Percentiles rank a stretch among this genome's conserved stretches.
Conservation (phyloP, 2,113 vertebrate species). For the Cheirogaleus medius region DNA sequence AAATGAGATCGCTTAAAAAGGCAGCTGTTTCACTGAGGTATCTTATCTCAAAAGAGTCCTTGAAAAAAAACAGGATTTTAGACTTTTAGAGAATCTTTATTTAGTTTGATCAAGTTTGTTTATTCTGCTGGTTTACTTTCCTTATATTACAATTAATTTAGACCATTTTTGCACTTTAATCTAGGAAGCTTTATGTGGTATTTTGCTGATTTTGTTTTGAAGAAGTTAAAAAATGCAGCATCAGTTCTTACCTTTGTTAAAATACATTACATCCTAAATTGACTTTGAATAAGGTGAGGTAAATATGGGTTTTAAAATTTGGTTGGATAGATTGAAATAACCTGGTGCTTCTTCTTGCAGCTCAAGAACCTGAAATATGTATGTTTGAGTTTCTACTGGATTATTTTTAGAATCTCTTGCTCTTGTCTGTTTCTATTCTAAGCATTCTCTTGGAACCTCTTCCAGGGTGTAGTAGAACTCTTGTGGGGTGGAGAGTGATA, state of each 20-base stretch:
- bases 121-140: neutral
- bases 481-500: neutral
- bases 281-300: neutral
- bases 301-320: slow-evolving; percentile 15
- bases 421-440: slow-evolving; percentile 85
- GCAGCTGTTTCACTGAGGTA: neutral
- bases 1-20: slow-evolving; percentile 33
- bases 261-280: neutral
- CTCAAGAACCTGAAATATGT: slow-evolving; percentile 66
- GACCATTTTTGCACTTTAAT: neutral
- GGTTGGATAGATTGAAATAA: neutral
- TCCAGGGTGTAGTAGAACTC: slow-evolving; percentile 57
- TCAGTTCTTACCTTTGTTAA: slow-evolving; percentile 28
- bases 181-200: neutral
- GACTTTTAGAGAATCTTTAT: neutral
- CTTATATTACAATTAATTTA: slow-evolving; percentile 30
- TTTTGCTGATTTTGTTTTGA: slow-evolving; percentile 35
- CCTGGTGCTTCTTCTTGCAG: neutral
- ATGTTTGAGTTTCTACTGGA: slow-evolving; percentile 49
- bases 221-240: neutral
- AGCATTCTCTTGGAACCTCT: slow-evolving; percentile 81
- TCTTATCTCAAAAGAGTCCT: neutral
- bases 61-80: neutral
- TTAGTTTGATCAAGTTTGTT: slow-evolving; percentile 13
- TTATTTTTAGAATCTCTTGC: slow-evolving; percentile 85